phyloP scores from a whole-genome alignment of 2,888 invertebrate species.

The Diplazon laetatorius region DNA sequence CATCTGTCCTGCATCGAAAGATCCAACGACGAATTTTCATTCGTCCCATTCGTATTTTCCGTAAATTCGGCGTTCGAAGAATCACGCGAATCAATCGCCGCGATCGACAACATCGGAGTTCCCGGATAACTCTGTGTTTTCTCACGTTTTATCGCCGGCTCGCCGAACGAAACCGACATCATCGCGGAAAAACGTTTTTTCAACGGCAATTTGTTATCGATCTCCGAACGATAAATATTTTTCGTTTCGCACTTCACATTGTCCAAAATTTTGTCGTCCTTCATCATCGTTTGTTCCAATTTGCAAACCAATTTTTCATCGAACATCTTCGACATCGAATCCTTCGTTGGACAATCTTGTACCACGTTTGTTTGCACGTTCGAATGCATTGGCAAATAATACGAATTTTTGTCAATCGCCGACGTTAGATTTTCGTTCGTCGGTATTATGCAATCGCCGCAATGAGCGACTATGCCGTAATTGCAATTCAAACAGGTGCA shows the following conservation, averaged over 20 bases:
- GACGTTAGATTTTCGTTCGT: conserved; percentile 67
- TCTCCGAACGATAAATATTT: conserved; percentile 68
- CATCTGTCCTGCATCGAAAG: background rate
- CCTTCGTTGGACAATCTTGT: conserved; percentile 71
- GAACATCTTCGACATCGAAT: conserved; percentile 60
- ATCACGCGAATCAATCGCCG: conserved; percentile 70
- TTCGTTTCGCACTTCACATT: conserved; percentile 68
- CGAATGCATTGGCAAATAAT: conserved; percentile 73
- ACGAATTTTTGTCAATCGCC: conserved; percentile 73
- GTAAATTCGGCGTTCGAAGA: conserved; percentile 1
- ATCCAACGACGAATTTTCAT: conserved; percentile 9
- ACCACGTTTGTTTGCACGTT: conserved; percentile 70
- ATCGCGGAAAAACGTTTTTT: conserved; percentile 78
- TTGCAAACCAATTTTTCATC: conserved; percentile 73
- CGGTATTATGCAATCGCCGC: conserved; percentile 74
- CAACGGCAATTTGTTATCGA: conserved; percentile 76
- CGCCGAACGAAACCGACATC: conserved; percentile 69
- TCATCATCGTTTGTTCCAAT: conserved; percentile 67
- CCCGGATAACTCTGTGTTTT: conserved; percentile 69
- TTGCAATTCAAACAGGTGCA: conserved; percentile 74
- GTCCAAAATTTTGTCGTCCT: conserved; percentile 67
- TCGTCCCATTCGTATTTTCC: too few species aligned
- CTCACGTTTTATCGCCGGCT: conserved; percentile 69
- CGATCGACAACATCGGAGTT: conserved; percentile 77
- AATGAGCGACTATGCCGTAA: conserved; percentile 75